A percentile compares a stretch with the other conserved stretches of the same genome.
phyloP scores from a whole-genome alignment of 1,140 invertebrate genomes.

The Neodiprion lecontei region DNA sequence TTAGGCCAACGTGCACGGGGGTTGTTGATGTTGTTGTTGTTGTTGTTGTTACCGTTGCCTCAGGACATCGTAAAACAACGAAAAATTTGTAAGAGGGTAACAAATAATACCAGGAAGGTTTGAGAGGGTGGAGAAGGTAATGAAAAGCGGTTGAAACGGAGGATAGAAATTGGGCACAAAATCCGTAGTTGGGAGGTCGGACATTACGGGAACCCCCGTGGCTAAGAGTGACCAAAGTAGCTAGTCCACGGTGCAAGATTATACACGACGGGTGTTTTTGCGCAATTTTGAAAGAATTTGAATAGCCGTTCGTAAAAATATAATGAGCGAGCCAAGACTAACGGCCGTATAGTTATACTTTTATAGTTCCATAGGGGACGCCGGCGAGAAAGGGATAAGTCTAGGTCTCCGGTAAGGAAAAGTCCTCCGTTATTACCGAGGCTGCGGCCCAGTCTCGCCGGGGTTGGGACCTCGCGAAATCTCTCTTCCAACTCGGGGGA shows the following conservation, averaged over 20 bases:
- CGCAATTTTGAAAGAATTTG: constrained; percentile 61
- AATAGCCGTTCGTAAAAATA: constrained; percentile 48
- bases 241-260: constrained; percentile 35
- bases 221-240: neutral
- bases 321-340: constrained; percentile 27
- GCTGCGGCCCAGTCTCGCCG: neutral
- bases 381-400: constrained; percentile 29
- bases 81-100: no score
- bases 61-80: no score
- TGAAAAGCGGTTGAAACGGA: no score
- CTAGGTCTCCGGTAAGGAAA: constrained; percentile 30
- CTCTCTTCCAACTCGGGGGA: no score
- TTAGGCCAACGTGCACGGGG: no score
- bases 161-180: no score
- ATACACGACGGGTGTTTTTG: constrained; percentile 51
- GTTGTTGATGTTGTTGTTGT: no score
- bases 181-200: neutral
- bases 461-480: neutral
- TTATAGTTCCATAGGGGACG: constrained; percentile 31
- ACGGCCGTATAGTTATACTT: constrained; percentile 24
- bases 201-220: constrained; percentile 1
- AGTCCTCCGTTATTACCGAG: constrained; percentile 41
- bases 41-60: no score
- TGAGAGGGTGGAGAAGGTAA: no score
- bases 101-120: no score